A percentile compares a stretch with the other conserved stretches of the same genome.
Conservation (phyloP, 2,113 vertebrate species). For the Canis aureus region DNA sequence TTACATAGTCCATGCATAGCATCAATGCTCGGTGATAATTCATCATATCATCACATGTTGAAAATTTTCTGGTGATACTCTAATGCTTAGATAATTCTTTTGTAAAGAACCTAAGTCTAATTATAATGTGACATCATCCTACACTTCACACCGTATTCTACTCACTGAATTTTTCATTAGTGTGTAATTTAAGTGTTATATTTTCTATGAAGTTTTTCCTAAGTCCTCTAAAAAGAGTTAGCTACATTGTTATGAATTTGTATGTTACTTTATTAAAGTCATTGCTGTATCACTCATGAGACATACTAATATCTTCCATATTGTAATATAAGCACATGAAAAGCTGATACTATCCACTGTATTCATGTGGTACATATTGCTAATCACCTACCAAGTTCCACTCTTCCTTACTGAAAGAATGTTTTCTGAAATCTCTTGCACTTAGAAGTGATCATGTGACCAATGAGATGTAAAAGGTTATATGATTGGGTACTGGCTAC, state of each 20-base stretch:
- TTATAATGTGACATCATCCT: constrained; percentile 4
- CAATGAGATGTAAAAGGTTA: background rate
- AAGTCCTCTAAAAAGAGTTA: background rate
- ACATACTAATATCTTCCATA: background rate
- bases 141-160: background rate
- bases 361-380: background rate
- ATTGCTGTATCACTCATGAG: background rate
- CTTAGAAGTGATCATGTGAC: background rate
- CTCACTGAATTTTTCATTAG: constrained; percentile 6
- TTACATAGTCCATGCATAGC: background rate
- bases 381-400: background rate
- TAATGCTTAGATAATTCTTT: background rate
- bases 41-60: background rate
- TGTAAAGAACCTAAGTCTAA: background rate
- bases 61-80: background rate
- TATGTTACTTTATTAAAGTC: constrained; percentile 8
- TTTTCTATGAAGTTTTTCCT: background rate
- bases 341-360: background rate
- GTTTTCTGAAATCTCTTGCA: background rate
- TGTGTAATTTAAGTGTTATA: constrained; percentile 17
- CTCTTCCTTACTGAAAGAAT: constrained; percentile 9
- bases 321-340: background rate
- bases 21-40: background rate
- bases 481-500: background rate
- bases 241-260: constrained; percentile 7